Evolutionary conservation across 2,113 vertebrate species (phyloP).

Genomic region (Chunga burmeisteri): DNA sequence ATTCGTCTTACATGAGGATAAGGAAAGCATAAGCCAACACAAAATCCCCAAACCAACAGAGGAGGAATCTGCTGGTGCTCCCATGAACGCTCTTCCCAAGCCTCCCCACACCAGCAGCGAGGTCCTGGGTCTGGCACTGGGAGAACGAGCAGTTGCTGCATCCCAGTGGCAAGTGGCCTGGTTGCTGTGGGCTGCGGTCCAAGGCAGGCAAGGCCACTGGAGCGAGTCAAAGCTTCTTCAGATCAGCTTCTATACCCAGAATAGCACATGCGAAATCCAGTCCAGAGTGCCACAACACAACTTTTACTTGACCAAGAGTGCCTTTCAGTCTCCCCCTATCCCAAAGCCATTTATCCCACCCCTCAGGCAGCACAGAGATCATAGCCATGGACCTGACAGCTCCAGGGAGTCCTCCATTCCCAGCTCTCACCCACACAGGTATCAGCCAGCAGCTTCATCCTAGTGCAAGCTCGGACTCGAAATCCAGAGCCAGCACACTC

Average conservation of each 20-base stretch:
- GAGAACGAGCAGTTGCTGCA: background rate
- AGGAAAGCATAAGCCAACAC: background rate
- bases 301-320: background rate
- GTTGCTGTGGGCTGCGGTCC: background rate
- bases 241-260: background rate
- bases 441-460: background rate
- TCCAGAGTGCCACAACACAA: background rate
- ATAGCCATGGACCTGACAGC: background rate
- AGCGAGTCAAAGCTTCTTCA: background rate
- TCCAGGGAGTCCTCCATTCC: background rate
- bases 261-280: background rate
- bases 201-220: background rate
- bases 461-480: accelerated
- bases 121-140: too few species aligned
- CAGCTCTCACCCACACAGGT: background rate
- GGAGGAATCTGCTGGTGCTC: background rate
- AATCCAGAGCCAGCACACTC: background rate
- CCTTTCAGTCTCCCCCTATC: background rate
- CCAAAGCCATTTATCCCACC: background rate
- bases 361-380: accelerated
- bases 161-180: background rate
- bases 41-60: background rate
- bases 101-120: accelerated
- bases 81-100: background rate
- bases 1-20: background rate